Base-by-base conservation (phyloP, 2,113 vertebrate species). In the Entelurus aequoreus region DNA sequence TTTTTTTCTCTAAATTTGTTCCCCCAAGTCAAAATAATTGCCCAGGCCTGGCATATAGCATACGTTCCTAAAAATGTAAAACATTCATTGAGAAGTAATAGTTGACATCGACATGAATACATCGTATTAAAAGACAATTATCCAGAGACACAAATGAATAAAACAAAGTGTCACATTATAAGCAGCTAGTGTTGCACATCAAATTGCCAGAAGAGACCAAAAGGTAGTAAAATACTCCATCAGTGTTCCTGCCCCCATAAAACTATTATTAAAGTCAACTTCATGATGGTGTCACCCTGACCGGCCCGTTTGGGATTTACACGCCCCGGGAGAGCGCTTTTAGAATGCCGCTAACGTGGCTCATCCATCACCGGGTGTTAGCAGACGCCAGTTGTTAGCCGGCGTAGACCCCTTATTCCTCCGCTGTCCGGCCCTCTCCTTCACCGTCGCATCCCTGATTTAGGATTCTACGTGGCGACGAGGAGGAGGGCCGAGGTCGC, bases 311-410 rank as follows among this genome's bases (percentile, higher is more conserved):
- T 0, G 57, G 49, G 53, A 72, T 74, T 68, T 72, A 78, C 36
- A 59, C 8, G 58, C 63, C 77, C 63, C 72, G 9, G 14, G 70
- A 74, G 79, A 59, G 66, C 8, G 16, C 42, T 57, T 42, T 36
- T 38, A 38, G 28, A 59, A 21, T 60, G 54, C 40, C 68, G 42
- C 62, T 71, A 42, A 47, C 74, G 66, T 38, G 66, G 59, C 63
- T 76, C 76, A 82, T 83, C 72, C 73, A 77, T 85, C 83, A 82
- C 66, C 48, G 54, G 65, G 51, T 59, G 53, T 50, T 80, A 70
- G 62, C 77, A 78, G 65, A 56, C 60, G 72, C 52, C 63, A 64
- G 79, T 62, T 77, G 71, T 65, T 74, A 70, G 59, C 4, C 4
- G 59, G 51, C 69, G n/a, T 60, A 62, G 74, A 66, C 19, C 16